Evolutionary conservation across 2,797 vertebrate genomes (phyloP).

Genomic region (Lutjanus campechanus): DNA sequence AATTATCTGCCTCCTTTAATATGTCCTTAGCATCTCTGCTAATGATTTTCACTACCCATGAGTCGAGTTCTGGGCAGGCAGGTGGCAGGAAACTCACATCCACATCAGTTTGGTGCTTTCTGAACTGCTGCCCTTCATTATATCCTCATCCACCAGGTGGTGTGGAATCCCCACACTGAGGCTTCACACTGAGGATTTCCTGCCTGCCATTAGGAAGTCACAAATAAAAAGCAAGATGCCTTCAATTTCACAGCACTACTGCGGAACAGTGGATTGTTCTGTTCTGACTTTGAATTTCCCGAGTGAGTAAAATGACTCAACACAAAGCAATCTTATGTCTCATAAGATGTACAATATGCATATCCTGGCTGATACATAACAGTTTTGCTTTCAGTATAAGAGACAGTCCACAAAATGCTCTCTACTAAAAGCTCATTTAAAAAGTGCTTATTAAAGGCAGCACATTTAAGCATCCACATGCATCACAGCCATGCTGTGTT

Average conservation of each 20-base stretch:
- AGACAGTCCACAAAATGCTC: too few relatives aligned
- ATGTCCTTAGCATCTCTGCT: background rate
- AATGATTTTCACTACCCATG: background rate
- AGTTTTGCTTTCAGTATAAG: background rate
- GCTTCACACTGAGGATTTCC: constrained; percentile 7
- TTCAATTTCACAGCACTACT: constrained; percentile 5
- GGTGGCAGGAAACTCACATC: background rate
- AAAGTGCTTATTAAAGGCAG: background rate
- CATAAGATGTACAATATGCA: background rate
- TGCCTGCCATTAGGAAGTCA: background rate
- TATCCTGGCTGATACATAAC: background rate
- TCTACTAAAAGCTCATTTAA: background rate
- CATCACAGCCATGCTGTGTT: constrained; percentile 19
- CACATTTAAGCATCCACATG: background rate
- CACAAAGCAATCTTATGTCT: background rate
- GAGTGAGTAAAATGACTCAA: background rate
- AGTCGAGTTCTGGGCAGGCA: background rate
- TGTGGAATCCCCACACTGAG: constrained; percentile 43
- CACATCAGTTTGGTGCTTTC: background rate
- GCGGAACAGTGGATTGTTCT: background rate
- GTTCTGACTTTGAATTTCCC: background rate
- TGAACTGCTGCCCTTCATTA: constrained; percentile 16
- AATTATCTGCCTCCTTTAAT: background rate
- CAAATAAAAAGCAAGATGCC: background rate
- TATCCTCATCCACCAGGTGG: constrained; percentile 56